Evolutionary conservation across 53 echinoderm and acorn worm species (phyloP).

Genomic region (Henricia sp.): DNA sequence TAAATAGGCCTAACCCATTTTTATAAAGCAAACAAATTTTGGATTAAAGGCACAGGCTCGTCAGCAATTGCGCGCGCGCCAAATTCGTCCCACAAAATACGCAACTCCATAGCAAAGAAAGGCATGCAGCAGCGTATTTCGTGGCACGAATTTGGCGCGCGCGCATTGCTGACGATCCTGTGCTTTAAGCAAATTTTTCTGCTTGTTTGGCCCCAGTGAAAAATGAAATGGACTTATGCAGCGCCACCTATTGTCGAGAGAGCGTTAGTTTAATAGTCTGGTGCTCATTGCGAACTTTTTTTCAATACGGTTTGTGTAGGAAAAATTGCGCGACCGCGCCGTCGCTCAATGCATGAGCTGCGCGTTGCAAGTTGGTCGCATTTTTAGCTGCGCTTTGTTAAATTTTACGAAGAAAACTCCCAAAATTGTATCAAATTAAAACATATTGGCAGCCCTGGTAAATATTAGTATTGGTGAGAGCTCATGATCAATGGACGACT

Average conservation of each 20-base stretch:
- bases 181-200: too few species aligned
- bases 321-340: not conserved
- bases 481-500: conserved; percentile 24
- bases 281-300: not conserved
- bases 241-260: conserved; percentile 18
- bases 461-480: not conserved
- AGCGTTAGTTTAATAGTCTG: not conserved
- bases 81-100: too few species aligned
- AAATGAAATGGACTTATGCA: not conserved
- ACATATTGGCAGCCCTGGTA: not conserved
- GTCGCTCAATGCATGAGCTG: not conserved
- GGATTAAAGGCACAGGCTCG: too few species aligned
- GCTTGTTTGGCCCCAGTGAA: not conserved
- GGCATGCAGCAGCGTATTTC: too few species aligned
- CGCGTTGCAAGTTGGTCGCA: too few species aligned
- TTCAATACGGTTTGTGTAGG: not conserved
- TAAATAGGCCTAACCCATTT: too few species aligned
- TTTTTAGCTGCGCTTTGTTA: not conserved
- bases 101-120: too few species aligned
- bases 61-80: too few species aligned
- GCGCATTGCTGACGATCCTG: too few species aligned
- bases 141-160: too few species aligned
- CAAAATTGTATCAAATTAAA: not conserved
- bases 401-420: not conserved
- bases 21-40: too few species aligned